These are phyloP conservation scores for Malurus leucopterus DNA, from an alignment of 2,797 vertebrate species.

Conservation along the genomic window DNA sequence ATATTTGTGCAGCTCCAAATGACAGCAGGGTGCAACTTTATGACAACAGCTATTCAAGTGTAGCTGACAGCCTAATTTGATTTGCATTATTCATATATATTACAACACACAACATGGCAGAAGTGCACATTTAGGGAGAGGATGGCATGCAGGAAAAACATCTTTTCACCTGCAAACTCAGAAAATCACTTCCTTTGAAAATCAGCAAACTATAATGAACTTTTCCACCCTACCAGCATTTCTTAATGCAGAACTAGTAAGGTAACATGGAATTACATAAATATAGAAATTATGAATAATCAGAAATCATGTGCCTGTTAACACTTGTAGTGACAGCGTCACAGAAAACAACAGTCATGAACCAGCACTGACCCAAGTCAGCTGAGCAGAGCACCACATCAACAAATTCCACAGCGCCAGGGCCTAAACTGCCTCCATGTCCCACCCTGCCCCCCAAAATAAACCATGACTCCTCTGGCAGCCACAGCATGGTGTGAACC, in stretches of 20 bases:
- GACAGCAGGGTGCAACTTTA: not conserved
- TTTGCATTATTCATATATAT: not conserved
- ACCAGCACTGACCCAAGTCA: not conserved
- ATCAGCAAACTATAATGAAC: not conserved
- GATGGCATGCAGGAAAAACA: not conserved
- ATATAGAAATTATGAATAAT: not conserved
- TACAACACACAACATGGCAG: not conserved
- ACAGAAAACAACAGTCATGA: not conserved
- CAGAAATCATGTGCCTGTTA: not conserved
- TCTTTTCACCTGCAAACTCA: not conserved
- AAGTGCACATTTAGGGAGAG: not conserved
- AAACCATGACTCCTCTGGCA: not conserved
- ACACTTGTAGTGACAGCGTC: not conserved
- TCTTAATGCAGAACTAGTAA: not conserved
- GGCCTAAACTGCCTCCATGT: not conserved
- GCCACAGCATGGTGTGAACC: not conserved
- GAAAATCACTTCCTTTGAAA: not conserved
- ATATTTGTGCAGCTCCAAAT: not conserved
- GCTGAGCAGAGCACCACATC: not conserved
- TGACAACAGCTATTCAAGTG: not conserved
- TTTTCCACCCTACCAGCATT: not conserved
- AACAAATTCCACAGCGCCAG: not conserved
- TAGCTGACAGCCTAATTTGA: constrained; percentile 2
- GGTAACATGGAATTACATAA: not conserved
- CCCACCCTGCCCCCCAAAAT: not conserved